phyloP scores from a whole-genome alignment of 2,888 invertebrate species.

The Chloromyia formosa region DNA sequence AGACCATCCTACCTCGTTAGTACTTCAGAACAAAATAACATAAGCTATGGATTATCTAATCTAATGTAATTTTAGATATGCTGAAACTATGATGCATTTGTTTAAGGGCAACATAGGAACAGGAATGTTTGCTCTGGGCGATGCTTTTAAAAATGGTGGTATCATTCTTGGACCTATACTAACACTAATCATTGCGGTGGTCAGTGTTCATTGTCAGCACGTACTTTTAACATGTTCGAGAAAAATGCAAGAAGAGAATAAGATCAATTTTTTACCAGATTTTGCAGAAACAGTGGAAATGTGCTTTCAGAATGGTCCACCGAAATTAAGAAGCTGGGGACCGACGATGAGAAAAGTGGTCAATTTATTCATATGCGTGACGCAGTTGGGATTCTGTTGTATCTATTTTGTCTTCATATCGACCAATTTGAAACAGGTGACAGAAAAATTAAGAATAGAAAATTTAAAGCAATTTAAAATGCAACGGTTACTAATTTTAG shows the following conservation, averaged over 20 bases:
- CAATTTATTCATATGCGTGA: slow-evolving; percentile 88
- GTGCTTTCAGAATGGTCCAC: slow-evolving; percentile 81
- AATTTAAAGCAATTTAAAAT: slow-evolving; percentile 21
- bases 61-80: slow-evolving; percentile 69
- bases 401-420: slow-evolving; percentile 96
- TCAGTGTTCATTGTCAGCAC: slow-evolving; percentile 94
- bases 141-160: slow-evolving; percentile 93
- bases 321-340: slow-evolving; percentile 70
- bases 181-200: slow-evolving; percentile 80
- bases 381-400: slow-evolving; percentile 98
- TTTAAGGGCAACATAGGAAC: slow-evolving; percentile 97
- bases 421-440: slow-evolving; percentile 81
- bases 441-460: slow-evolving; percentile 37
- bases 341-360: slow-evolving; percentile 74
- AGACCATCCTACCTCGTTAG: slow-evolving; percentile 51
- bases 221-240: slow-evolving; percentile 81
- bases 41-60: background rate
- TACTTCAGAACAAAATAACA: slow-evolving; percentile 31
- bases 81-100: slow-evolving; percentile 89
- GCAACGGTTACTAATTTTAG: slow-evolving; percentile 63
- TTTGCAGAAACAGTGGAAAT: slow-evolving; percentile 85
- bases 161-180: slow-evolving; percentile 81
- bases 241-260: slow-evolving; percentile 70
- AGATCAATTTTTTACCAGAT: slow-evolving; percentile 70
- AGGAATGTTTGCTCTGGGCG: slow-evolving; percentile 94